These are phyloP conservation scores for Meandrusa payeni DNA, from an alignment of 2,888 invertebrate genomes.

Conservation along the genomic window DNA sequence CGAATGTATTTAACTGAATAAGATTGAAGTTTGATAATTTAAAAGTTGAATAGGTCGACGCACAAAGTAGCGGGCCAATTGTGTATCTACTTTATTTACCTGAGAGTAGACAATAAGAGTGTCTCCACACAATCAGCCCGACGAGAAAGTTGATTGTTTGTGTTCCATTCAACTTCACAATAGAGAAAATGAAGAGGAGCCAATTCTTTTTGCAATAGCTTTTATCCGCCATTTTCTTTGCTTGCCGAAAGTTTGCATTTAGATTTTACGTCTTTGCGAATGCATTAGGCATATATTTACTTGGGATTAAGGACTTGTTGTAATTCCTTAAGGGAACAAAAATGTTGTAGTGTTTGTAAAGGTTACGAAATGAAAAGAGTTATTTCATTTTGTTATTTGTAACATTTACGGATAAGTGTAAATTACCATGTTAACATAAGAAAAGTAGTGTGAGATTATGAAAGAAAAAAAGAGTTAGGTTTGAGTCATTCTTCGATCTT, in stretches of 20 bases:
- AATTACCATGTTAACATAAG: no score
- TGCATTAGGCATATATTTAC: slow-evolving; percentile 71
- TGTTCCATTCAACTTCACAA: slow-evolving; percentile 74
- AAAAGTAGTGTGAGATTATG: no score
- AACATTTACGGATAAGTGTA: no score
- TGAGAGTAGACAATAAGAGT: slow-evolving; percentile 71
- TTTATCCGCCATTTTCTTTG: slow-evolving; percentile 68
- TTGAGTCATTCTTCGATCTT: no score
- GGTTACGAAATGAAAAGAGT: slow-evolving; percentile 36
- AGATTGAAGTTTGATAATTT: slow-evolving; percentile 56
- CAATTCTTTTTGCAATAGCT: slow-evolving; percentile 69
- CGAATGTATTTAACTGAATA: slow-evolving; percentile 37
- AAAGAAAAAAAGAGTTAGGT: no score
- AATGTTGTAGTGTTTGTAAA: slow-evolving; percentile 25
- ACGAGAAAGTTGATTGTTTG: slow-evolving; percentile 74
- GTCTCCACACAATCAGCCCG: slow-evolving; percentile 71
- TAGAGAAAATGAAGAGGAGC: slow-evolving; percentile 75
- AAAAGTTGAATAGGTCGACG: slow-evolving; percentile 66
- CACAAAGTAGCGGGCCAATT: slow-evolving; percentile 59
- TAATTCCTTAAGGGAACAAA: slow-evolving; percentile 36
- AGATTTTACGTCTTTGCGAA: slow-evolving; percentile 56
- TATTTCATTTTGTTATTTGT: no score
- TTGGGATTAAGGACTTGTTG: slow-evolving; percentile 55
- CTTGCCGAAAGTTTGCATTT: slow-evolving; percentile 69
- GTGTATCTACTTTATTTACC: slow-evolving; percentile 71